These are phyloP conservation scores for Chionodraco myersi DNA, from an alignment of 2,113 vertebrate genomes.

Conservation along the genomic window DNA sequence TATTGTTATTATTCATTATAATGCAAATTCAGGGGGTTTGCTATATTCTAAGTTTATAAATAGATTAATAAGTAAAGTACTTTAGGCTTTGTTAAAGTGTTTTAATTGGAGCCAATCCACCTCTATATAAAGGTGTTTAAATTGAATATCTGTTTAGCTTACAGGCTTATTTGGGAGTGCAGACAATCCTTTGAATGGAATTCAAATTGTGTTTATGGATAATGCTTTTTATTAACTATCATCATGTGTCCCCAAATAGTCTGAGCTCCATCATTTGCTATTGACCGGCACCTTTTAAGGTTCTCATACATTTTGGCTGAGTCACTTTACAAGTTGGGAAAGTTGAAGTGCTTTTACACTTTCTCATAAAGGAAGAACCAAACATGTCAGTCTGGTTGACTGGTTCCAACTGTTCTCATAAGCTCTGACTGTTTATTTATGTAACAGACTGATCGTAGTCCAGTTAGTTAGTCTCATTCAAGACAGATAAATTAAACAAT, in stretches of 20 bases:
- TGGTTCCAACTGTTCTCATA: not conserved
- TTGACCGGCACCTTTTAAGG: not conserved
- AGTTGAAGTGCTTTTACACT: not conserved
- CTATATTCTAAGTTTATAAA: not conserved
- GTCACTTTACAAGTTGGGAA: not conserved
- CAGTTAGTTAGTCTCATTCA: not conserved
- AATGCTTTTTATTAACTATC: not conserved
- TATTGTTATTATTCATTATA: no score
- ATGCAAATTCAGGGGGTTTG: no score
- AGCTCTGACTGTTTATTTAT: not conserved
- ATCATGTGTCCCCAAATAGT: not conserved
- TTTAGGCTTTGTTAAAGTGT: not conserved
- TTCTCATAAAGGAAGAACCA: not conserved
- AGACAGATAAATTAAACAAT: not conserved
- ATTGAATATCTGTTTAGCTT: not conserved
- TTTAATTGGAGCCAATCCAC: not conserved
- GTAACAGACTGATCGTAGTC: not conserved
- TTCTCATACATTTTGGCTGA: not conserved
- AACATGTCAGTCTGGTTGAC: not conserved
- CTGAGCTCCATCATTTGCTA: not conserved
- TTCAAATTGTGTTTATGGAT: not conserved
- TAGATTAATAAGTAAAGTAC: not conserved
- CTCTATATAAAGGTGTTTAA: not conserved
- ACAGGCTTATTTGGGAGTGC: not conserved
- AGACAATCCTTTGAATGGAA: not conserved